Evolutionary conservation across 2,113 vertebrate genomes (phyloP).

Genomic region (Hippoglossus stenolepis): DNA sequence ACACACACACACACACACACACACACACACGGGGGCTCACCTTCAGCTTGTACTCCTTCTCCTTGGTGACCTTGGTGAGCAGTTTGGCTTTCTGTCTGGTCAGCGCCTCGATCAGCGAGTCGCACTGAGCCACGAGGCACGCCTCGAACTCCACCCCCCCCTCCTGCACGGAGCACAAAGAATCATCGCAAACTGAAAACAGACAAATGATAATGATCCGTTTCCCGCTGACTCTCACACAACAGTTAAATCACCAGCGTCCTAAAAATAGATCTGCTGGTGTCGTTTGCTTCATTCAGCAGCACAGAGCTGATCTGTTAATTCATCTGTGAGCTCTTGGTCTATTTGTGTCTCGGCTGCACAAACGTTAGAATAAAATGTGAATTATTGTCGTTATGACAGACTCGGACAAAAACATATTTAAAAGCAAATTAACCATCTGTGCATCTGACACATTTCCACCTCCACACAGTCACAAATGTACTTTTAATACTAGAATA

Average conservation of each 20-base stretch:
- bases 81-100: conserved; percentile 97
- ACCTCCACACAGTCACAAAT: no score
- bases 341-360: conserved; percentile 46
- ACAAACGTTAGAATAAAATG: conserved; percentile 1
- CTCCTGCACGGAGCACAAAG: conserved; percentile 81
- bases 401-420: neutral
- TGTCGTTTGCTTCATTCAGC: neutral
- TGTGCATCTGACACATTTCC: no score
- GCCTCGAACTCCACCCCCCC: conserved; percentile 96
- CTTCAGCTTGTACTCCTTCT: conserved; percentile 97
- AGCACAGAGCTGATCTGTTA: conserved; percentile 11
- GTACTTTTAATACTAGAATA: no score
- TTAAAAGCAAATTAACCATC: no score
- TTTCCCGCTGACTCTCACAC: neutral
- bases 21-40: conserved; percentile 72
- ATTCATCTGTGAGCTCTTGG: conserved; percentile 18
- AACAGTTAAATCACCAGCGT: neutral
- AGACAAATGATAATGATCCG: neutral
- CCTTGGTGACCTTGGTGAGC: conserved; percentile 98
- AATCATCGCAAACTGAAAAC: neutral
- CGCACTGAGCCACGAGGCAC: conserved; percentile 97
- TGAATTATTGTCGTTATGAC: neutral
- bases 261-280: conserved; percentile 34
- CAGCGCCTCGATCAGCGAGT: conserved; percentile 95
- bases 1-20: no score